Evolutionary conservation across 92 coral and sea anemone species (phyloP), one percentile per base, ranked within the genome.

Genomic region (Actinostola sp.): DNA sequence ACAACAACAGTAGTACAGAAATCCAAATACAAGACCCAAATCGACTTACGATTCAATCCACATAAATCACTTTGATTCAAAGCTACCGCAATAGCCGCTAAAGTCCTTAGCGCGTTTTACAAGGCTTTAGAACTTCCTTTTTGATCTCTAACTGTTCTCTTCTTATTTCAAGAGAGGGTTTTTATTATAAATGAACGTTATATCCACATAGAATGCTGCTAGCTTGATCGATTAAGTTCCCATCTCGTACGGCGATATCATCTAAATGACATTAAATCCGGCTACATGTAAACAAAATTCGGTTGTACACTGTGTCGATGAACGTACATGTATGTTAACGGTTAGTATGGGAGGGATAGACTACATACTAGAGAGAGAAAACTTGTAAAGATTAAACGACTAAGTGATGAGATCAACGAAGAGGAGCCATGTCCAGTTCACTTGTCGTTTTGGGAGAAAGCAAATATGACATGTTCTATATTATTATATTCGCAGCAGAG

Each of bases 241-340:
- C 10, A 30, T 30, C 25, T 57, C 38, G 19, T 26, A 13, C 19
- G 13, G 7, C 20, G 63, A 57, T 57, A 57, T 17, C 1, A 57
- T 57, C 63, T 57, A 57, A 57, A 57, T 27, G 29, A 57, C 63
- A 27, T 57, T 30, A 57, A 57, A 57, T 57, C 11, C 11, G 13
- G 27, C 36, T 3, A 6, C 8, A 36, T 11, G 42, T 36, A 36
- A 36, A 36, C 42, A 36, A 36, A 36, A 36, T 36, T 36, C 11
- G 6, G 42, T 11, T 36, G n/a, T n/a, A n/a, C n/a, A n/a, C n/a
- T n/a, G 42, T 36, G 42, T 4, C 42, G 11, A 36, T 4, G 42
- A 36, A 36, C 4, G 42, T 4, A 36, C n/a, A n/a, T 36, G 42
- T 4, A 36, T 4, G 42, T 36, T 36, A 36, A 36, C 4, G 42